Conservation (phyloP, 2,797 vertebrate genomes). For the Cuniculus paca region DNA sequence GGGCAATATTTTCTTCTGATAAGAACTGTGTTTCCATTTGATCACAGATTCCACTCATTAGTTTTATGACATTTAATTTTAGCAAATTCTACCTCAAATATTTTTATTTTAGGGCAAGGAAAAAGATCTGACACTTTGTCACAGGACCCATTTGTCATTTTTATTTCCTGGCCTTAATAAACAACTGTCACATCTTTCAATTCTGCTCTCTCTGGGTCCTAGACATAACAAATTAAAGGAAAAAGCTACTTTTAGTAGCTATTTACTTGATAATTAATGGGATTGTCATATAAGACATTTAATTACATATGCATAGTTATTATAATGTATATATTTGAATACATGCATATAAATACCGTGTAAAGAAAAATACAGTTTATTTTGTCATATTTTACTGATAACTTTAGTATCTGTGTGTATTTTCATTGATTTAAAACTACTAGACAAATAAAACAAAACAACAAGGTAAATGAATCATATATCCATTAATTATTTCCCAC, state of each 20-base stretch:
- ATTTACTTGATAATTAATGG: neutral
- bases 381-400: conserved; percentile 51
- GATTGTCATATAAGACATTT: neutral
- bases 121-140: neutral
- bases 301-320: conserved; percentile 3
- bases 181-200: neutral
- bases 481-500: conserved; percentile 30
- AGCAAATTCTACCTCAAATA: neutral
- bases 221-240: neutral
- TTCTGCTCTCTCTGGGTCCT: neutral
- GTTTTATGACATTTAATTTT: conserved; percentile 37
- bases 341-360: neutral
- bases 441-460: conserved; percentile 27
- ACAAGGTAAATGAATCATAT: neutral
- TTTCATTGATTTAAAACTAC: conserved; percentile 44
- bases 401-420: conserved; percentile 1
- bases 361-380: conserved; percentile 26
- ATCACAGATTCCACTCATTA: neutral
- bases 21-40: conserved; percentile 57
- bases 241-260: neutral
- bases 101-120: conserved; percentile 28
- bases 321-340: conserved; percentile 34
- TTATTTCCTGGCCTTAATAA: neutral
- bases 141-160: conserved; percentile 1
- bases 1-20: conserved; percentile 51